Evolutionary conservation across 2,888 invertebrate genomes (phyloP), one percentile per base, ranked within the genome.

Genomic region (Hyalella azteca): DNA sequence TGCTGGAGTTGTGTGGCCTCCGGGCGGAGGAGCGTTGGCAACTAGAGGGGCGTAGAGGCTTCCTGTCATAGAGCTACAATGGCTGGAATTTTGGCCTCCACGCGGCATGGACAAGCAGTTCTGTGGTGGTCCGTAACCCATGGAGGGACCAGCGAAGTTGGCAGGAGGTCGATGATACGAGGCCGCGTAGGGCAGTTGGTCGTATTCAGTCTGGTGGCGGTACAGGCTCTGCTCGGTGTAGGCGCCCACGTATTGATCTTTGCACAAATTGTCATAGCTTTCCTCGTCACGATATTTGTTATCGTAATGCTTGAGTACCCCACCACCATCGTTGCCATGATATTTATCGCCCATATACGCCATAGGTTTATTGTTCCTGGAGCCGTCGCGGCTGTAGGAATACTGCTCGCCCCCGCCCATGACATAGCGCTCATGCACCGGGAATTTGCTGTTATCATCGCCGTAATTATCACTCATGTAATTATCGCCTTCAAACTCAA

Each of bases 231-330:
- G 9, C 15, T 22, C 13, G 36, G 32, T 66, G 66, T 15, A 7
- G 36, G 36, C 66, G 19, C 66, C 66, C 66, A 66, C 36, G 66
- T 66, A 66, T 19, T 66, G 66, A n/a, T 11, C 66, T 19, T 66
- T 66, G 29, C 66, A 66, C 36, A 66, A 66, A 19, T 75, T 75
- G 45, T 75, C 75, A 26, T 75, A 75, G 45, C 75, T 75, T 19
- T 73, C 73, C 45, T 75, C 75, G n/a, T 75, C 75, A 41, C 36
- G 36, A 19, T 19, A 36, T 36, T 66, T 66, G 66, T 36, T 32
- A 36, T 66, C 66, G 66, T 66, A 66, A 19, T 19, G 66, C 36
- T 66, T 66, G 45, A 15, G 45, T n/a, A n/a, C n/a, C n/a, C n/a
- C n/a, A n/a, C n/a, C n/a, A 9, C 45, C 45, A 15, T 45, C 45